These are phyloP conservation scores for Lamprologus speciosus DNA, from an alignment of 2,113 vertebrate genomes.

Conservation along the genomic window DNA sequence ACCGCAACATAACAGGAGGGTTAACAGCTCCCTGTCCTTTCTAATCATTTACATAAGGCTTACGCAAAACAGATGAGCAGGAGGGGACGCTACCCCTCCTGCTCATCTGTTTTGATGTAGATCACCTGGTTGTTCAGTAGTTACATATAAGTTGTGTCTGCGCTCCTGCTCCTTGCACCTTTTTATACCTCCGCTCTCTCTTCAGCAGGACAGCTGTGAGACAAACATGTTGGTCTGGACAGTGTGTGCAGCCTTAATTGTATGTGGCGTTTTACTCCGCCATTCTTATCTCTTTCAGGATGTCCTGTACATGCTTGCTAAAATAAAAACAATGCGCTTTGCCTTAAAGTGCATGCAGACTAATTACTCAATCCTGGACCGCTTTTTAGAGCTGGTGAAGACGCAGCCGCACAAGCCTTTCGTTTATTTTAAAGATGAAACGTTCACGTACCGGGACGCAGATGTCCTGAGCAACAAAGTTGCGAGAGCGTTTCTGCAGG, in stretches of 20 bases:
- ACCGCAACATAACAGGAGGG: not conserved
- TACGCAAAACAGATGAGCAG: not conserved
- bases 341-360: not conserved
- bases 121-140: not conserved
- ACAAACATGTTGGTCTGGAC: not conserved
- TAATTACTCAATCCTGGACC: conserved; percentile 53
- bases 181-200: not conserved
- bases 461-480: conserved; percentile 62
- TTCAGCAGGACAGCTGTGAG: not conserved
- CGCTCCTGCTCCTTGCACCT: not conserved
- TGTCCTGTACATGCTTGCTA: not conserved
- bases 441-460: conserved; percentile 58
- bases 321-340: fast-evolving
- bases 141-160: not conserved
- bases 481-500: conserved; percentile 37
- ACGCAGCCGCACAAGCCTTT: conserved; percentile 57
- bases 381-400: conserved; percentile 49
- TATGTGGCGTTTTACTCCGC: not conserved
- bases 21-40: not conserved
- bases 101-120: not conserved
- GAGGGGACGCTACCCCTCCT: not conserved
- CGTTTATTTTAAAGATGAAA: conserved; percentile 53
- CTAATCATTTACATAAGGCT: too few species aligned
- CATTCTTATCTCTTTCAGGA: conserved; percentile 53
- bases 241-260: not conserved